phyloP scores from a whole-genome alignment of 2,888 invertebrate species.

The Xestia xanthographa region DNA sequence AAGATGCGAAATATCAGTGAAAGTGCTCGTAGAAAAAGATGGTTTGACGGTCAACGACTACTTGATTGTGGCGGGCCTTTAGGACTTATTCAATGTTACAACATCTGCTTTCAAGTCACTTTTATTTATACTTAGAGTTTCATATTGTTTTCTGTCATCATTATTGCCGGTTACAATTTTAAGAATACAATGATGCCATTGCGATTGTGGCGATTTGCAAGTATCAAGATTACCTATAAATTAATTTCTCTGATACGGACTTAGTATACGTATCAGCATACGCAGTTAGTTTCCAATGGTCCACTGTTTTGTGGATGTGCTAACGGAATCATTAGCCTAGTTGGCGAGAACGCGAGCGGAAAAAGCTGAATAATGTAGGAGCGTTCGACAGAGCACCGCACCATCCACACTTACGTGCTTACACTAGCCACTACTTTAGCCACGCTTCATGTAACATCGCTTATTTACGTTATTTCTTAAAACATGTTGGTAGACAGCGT shows the following conservation, averaged over 20 bases:
- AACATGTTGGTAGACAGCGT: constrained; percentile 25
- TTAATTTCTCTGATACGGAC: constrained; percentile 68
- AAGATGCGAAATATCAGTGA: constrained; percentile 84
- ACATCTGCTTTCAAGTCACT: background rate
- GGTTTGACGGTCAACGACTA: constrained; percentile 76
- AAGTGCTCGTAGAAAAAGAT: constrained; percentile 78
- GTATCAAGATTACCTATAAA: constrained; percentile 41
- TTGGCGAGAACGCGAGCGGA: constrained; percentile 84
- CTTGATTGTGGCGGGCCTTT: constrained; percentile 30
- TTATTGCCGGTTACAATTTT: background rate
- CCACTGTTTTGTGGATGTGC: constrained; percentile 86
- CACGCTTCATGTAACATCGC: constrained; percentile 71
- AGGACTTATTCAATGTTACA: constrained; percentile 25
- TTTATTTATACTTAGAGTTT: background rate
- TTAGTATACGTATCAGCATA: constrained; percentile 70
- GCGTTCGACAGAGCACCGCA: constrained; percentile 69
- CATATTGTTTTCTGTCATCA: no score
- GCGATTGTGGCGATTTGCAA: constrained; percentile 17
- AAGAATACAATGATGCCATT: background rate
- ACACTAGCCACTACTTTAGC: constrained; percentile 53
- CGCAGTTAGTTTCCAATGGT: constrained; percentile 85
- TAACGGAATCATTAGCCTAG: constrained; percentile 90
- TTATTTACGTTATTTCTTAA: constrained; percentile 62
- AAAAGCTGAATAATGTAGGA: constrained; percentile 86
- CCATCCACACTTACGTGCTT: constrained; percentile 60